phyloP scores from a whole-genome alignment of 2,888 invertebrate species.

The Nemoura dubitans region DNA sequence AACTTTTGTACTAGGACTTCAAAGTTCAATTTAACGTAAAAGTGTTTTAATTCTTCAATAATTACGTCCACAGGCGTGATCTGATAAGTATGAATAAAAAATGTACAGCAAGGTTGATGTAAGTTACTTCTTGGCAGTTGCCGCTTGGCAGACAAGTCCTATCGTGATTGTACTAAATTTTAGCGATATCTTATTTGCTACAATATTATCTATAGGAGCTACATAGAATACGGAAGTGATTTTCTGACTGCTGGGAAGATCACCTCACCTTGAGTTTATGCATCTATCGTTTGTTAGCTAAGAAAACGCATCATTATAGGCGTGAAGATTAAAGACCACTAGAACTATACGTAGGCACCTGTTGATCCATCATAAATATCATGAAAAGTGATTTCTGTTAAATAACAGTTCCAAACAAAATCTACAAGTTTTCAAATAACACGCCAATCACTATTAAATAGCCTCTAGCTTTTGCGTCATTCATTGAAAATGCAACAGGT shows the following conservation, averaged over 20 bases:
- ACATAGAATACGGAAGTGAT: neutral
- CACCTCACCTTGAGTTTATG: neutral
- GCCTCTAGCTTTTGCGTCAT: neutral
- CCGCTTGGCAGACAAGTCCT: neutral
- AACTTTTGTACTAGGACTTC: neutral
- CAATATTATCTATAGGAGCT: neutral
- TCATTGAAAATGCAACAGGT: neutral
- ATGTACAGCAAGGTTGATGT: neutral
- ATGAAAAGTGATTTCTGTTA: no score
- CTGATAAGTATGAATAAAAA: neutral
- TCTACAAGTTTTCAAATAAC: neutral
- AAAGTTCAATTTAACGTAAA: neutral
- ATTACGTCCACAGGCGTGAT: no score
- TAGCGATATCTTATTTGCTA: neutral
- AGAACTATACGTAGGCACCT: no score
- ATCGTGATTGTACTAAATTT: neutral
- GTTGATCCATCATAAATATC: no score
- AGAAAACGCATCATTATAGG: neutral
- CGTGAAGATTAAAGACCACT: no score
- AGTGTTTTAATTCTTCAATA: neutral
- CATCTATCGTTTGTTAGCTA: neutral
- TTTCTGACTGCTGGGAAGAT: neutral
- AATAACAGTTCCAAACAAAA: neutral
- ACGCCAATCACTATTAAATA: neutral
- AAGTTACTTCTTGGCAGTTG: neutral